Evolutionary conservation across 2,113 vertebrate genomes (phyloP).

Genomic region (Sphyrna mokarran): DNA sequence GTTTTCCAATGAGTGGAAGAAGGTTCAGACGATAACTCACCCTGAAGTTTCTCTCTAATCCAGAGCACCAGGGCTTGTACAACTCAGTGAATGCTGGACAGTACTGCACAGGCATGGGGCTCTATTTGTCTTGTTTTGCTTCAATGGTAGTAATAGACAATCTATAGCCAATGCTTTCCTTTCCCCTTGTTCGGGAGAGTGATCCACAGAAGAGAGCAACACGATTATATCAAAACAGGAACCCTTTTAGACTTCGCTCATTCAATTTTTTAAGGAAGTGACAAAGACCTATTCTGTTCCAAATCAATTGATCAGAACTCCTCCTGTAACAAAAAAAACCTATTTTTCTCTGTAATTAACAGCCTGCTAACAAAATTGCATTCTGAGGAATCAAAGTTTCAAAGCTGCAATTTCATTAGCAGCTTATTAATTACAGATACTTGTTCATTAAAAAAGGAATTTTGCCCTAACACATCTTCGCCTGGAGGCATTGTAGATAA

Average conservation of each 20-base stretch:
- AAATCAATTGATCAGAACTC: neutral
- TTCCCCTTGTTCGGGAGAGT: neutral
- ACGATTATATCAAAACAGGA: neutral
- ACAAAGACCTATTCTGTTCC: neutral
- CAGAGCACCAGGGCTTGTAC: neutral
- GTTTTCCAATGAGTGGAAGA: neutral
- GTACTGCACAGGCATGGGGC: neutral
- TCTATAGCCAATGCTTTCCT: neutral
- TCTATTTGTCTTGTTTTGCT: neutral
- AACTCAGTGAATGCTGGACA: neutral
- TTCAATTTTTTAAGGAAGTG: neutral
- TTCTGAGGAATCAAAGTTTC: neutral
- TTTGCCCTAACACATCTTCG: neutral
- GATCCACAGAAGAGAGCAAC: neutral
- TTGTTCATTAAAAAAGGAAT: neutral
- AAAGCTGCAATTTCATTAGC: neutral
- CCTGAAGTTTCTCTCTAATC: slow-evolving; percentile 17
- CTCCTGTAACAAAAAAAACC: neutral
- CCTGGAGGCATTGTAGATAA: no score
- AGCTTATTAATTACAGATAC: neutral
- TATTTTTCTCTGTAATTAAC: neutral
- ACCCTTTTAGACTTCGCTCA: neutral
- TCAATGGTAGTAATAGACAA: neutral
- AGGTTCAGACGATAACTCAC: neutral
- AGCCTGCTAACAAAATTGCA: neutral